Evolutionary conservation across 2,113 vertebrate genomes (phyloP).

Genomic region (Carlito syrichta): DNA sequence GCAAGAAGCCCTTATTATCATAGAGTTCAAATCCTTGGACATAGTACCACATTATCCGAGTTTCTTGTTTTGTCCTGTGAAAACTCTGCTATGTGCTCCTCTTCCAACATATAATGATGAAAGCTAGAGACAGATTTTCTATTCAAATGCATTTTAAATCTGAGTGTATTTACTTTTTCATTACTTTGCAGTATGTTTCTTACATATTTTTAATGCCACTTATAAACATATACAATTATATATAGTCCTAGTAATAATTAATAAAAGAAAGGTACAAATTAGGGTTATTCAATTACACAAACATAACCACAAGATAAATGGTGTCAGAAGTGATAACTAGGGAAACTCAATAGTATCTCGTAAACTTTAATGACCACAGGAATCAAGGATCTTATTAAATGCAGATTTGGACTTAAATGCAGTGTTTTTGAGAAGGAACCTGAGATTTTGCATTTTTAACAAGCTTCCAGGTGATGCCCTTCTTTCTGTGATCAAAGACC

Average conservation of each 20-base stretch:
- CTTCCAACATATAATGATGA: slow-evolving; percentile 4
- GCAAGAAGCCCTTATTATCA: neutral
- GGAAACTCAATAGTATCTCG: neutral
- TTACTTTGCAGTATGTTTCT: neutral
- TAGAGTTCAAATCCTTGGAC: slow-evolving; percentile 30
- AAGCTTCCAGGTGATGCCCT: neutral
- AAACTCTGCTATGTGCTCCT: neutral
- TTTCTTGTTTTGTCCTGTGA: neutral
- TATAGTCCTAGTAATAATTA: neutral
- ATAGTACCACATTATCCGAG: neutral
- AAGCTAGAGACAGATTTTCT: neutral
- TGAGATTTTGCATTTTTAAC: neutral
- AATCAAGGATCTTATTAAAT: neutral
- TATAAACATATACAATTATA: neutral
- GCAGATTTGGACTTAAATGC: neutral
- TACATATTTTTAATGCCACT: neutral
- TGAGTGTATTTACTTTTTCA: neutral
- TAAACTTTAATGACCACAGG: neutral
- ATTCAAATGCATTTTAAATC: neutral
- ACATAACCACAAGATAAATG: neutral
- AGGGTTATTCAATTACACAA: neutral
- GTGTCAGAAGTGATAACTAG: neutral
- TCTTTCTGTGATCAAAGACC: too few relatives aligned
- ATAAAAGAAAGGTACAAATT: neutral
- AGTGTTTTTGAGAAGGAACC: neutral